phyloP scores from a whole-genome alignment of 2,888 invertebrate genomes.

The Kryphioiulus occultus region DNA sequence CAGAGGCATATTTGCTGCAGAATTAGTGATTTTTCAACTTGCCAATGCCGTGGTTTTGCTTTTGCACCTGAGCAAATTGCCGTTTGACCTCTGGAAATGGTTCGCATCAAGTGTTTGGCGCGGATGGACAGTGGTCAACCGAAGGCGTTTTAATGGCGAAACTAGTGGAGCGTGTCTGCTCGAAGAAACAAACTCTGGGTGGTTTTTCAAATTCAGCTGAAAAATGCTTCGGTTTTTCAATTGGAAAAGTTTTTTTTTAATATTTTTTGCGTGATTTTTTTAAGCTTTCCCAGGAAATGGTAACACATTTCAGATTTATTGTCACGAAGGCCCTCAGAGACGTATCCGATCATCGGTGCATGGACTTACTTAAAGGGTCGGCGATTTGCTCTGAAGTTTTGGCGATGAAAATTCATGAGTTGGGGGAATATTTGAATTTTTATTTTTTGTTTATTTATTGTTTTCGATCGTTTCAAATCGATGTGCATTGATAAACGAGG shows the following conservation, averaged over 20 bases:
- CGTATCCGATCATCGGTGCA: neutral
- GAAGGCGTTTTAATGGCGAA: neutral
- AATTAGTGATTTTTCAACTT: neutral
- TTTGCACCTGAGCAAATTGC: slow-evolving; percentile 20
- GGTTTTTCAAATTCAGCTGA: neutral
- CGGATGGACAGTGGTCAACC: slow-evolving; percentile 9
- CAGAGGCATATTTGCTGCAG: neutral
- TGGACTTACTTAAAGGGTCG: neutral
- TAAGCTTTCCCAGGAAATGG: neutral
- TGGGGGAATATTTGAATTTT: neutral
- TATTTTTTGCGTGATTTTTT: too few species aligned
- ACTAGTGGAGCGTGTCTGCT: neutral
- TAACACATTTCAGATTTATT: neutral
- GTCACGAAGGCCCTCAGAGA: neutral
- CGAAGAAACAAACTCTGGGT: neutral
- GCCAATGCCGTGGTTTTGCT: neutral
- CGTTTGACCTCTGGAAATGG: neutral
- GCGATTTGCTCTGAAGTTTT: neutral
- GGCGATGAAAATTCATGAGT: neutral
- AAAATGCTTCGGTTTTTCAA: neutral
- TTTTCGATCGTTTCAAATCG: neutral
- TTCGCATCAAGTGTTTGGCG: neutral
- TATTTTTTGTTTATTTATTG: neutral
- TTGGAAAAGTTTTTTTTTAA: too few species aligned
- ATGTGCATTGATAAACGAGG: neutral